These are phyloP conservation scores for Fukomys damarensis DNA, from an alignment of 2,113 vertebrate species.

Conservation along the genomic window DNA sequence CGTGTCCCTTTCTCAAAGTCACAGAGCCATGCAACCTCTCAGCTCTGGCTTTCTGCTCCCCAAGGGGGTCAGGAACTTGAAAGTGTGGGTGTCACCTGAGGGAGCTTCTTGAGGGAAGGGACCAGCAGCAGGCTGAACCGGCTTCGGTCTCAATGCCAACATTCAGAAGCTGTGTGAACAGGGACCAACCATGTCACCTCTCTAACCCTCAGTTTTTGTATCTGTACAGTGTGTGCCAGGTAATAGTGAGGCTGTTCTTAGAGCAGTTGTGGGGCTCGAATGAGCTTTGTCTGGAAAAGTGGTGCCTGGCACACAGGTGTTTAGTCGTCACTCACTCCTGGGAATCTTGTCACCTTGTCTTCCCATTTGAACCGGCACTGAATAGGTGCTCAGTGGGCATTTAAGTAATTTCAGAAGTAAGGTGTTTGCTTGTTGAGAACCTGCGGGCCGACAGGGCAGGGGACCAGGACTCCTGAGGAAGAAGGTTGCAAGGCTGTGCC, in stretches of 20 bases:
- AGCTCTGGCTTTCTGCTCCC: not conserved
- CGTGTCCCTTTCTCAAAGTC: not conserved
- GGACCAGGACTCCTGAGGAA: not conserved
- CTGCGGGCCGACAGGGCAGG: not conserved
- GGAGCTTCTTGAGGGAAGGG: not conserved
- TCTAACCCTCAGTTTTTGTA: not conserved
- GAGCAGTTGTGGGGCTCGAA: not conserved
- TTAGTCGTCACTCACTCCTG: not conserved
- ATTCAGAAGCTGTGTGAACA: not conserved
- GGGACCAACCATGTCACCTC: not conserved
- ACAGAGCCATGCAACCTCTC: not conserved
- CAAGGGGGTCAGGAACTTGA: not conserved
- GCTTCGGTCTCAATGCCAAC: not conserved
- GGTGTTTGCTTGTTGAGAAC: not conserved
- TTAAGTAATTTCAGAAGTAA: not conserved
- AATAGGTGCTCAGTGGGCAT: not conserved
- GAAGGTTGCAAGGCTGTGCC: not conserved
- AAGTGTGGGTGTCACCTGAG: accelerated
- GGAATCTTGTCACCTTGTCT: not conserved
- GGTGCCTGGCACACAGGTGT: not conserved
- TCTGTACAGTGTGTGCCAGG: not conserved
- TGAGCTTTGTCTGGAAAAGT: not conserved
- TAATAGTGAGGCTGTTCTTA: not conserved
- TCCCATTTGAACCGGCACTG: not conserved
- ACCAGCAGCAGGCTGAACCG: not conserved